A percentile compares a stretch with the other conserved stretches of the same genome.
phyloP scores from a whole-genome alignment of 1,140 invertebrate species.

The Dinoponera quadriceps region DNA sequence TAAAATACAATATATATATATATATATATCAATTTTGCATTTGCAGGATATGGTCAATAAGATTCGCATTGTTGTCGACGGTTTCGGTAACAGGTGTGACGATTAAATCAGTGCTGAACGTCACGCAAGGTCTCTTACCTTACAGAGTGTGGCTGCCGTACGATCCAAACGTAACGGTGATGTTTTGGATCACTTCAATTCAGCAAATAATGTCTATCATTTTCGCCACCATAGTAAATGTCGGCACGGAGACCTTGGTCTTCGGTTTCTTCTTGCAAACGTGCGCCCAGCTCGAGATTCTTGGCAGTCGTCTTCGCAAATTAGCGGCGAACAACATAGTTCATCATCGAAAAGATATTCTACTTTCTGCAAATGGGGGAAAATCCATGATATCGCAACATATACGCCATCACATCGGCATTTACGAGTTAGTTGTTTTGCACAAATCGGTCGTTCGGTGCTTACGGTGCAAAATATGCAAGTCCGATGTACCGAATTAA shows the following conservation, averaged over 20 bases:
- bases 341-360: too few species aligned
- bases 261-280: conserved; percentile 60
- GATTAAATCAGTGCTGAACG: conserved; percentile 19
- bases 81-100: conserved; percentile 22
- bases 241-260: conserved; percentile 50
- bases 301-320: conserved; percentile 50
- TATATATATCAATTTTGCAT: conserved; percentile 23
- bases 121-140: conserved; percentile 29
- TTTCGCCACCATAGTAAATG: conserved; percentile 2
- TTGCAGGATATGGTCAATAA: conserved; percentile 45
- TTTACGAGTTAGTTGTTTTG: conserved; percentile 27
- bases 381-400: not conserved
- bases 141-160: conserved; percentile 47
- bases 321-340: not conserved
- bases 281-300: conserved; percentile 61
- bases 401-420: conserved; percentile 9
- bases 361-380: not conserved
- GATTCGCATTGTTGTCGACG: conserved; percentile 23
- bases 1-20: not conserved
- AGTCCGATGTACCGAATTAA: not conserved
- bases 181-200: conserved; percentile 32
- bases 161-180: not conserved
- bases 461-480: not conserved
- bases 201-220: conserved; percentile 37
- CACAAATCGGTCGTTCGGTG: too few species aligned